phyloP scores from a whole-genome alignment of 2,797 vertebrate species.

The Phylloscopus collybita region DNA sequence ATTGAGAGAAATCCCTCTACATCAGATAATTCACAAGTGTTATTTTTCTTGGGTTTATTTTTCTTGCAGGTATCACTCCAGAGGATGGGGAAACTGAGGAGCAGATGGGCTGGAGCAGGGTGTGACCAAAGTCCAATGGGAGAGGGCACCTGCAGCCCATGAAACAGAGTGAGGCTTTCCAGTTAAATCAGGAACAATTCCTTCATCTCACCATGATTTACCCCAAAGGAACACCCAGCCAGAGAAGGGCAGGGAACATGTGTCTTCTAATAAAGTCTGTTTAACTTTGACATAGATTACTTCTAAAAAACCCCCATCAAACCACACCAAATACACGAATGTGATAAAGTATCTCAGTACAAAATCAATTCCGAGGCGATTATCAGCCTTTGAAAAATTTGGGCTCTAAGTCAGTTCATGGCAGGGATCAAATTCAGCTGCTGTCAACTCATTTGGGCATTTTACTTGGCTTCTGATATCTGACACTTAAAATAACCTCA shows the following conservation, averaged over 20 bases:
- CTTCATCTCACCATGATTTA: background rate
- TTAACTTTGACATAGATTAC: conserved; percentile 56
- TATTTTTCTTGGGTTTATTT: background rate
- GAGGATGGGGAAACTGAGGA: background rate
- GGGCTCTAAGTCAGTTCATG: background rate
- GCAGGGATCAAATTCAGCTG: conserved; percentile 62
- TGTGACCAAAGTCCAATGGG: background rate
- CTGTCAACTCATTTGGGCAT: conserved; percentile 33
- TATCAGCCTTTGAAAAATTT: conserved; percentile 65
- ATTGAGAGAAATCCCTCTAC: background rate
- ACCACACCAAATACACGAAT: background rate
- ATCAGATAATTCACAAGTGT: background rate
- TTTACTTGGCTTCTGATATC: conserved; percentile 39
- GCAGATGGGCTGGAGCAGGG: background rate
- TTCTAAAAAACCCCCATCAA: background rate
- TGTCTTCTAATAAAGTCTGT: conserved; percentile 54
- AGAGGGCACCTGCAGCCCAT: background rate
- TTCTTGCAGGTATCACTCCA: background rate
- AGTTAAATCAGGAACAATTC: background rate
- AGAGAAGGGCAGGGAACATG: background rate
- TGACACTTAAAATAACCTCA: background rate
- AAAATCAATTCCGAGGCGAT: conserved; percentile 73
- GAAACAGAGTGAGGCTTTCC: background rate
- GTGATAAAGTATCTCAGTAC: conserved; percentile 70
- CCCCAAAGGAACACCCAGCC: background rate